Base-by-base conservation (phyloP, 2,113 vertebrate species). In the Uria aalge region DNA sequence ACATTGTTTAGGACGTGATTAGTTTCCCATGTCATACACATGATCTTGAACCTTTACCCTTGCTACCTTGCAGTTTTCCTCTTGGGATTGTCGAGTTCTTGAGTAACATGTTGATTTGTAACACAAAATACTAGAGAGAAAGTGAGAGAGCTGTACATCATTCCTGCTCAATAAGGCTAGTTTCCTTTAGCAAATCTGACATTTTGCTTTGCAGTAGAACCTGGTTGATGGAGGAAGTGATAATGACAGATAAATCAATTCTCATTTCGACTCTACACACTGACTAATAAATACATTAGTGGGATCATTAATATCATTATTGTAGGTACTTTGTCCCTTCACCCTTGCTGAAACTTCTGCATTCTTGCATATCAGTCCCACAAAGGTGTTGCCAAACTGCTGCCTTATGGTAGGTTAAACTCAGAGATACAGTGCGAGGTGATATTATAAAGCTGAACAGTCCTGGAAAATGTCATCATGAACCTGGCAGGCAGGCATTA, bases 221-320 rank as follows among this genome's bases (percentile, higher is more conserved):
- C 19, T 73, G 68, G 21, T 4, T 75, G 57, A 92, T 68, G 27
- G 32, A 95, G 53, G 47, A 92, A 75, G n/a, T 92, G 24, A 74
- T 50, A 82, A 53, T 78, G 41, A 77, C 43, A 78, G n/a, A 62
- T 75, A 72, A 96, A 83, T 90, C 30, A 75, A 52, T 94, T 95
- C 62, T 92, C 6, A 86, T 95, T 96, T 80, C 64, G 47, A 1
- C 45, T 48, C 17, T 92, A 75, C 73, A 63, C 23, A 62, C 16
- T 77, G 47, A 59, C 50, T 91, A 94, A 92, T 48, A 96, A 71
- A 85, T 78, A 82, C n/a, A 56, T 88, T 85, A 76, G n/a, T 59
- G 27, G 82, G 38, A 71, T 22, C 16, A 82, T 86, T 96, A 72
- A 91, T 80, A 84, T 36, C 4, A 53, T 85, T 89, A 91, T 55